phyloP scores from a whole-genome alignment of 2,888 invertebrate species.

The Zele albiditarsus region DNA sequence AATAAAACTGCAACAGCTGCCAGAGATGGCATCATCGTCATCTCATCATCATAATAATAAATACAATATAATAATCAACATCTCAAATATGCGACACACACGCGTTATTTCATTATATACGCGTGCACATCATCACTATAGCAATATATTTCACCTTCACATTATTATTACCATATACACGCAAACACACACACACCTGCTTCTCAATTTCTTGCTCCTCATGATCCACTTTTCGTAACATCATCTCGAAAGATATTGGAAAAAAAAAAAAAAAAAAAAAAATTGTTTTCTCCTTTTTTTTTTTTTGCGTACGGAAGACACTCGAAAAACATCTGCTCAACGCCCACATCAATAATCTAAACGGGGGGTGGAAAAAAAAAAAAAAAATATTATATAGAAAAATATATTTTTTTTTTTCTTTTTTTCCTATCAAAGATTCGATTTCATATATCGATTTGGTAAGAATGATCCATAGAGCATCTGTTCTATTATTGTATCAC shows the following conservation, averaged over 20 bases:
- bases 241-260: not conserved
- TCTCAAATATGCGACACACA: conserved; percentile 25
- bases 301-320: not conserved
- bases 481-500: conserved; percentile 22
- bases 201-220: not conserved
- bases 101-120: conserved; percentile 19
- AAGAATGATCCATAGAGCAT: conserved; percentile 17
- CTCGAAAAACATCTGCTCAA: conserved; percentile 20
- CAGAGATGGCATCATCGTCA: too few relatives aligned
- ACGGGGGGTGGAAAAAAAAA: not conserved
- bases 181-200: conserved; percentile 39
- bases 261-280: not conserved
- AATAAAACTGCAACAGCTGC: too few relatives aligned
- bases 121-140: conserved; percentile 14
- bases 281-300: not conserved
- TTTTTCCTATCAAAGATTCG: conserved; percentile 3
- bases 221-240: not conserved
- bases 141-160: not conserved
- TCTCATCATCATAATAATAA: too few relatives aligned
- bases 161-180: not conserved
- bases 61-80: too few relatives aligned
- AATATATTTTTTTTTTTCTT: not conserved
- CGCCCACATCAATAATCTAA: not conserved
- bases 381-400: not conserved
- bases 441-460: conserved; percentile 19